phyloP scores from a whole-genome alignment of 2,888 invertebrate genomes.

The Drosophila rubida region DNA sequence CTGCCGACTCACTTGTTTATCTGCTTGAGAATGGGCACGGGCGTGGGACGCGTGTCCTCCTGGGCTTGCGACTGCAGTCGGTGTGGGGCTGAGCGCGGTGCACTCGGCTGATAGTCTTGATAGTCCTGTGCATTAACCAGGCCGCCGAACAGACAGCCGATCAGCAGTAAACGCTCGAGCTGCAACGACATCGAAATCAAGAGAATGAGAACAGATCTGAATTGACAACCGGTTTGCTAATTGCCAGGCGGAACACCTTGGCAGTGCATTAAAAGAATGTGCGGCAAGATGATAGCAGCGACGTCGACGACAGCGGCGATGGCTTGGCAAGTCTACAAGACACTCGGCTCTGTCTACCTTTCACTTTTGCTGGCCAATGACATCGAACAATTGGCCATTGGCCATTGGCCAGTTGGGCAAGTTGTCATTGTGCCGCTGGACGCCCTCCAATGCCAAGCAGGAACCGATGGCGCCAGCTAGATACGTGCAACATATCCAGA shows the following conservation, averaged over 20 bases:
- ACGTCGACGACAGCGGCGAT: constrained; percentile 11
- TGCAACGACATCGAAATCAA: constrained; percentile 47
- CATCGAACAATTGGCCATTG: constrained; percentile 50
- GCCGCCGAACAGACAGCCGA: constrained; percentile 68
- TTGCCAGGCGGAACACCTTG: constrained; percentile 65
- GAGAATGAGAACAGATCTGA: constrained; percentile 9
- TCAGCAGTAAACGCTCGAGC: constrained; percentile 74
- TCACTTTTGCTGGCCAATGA: constrained; percentile 81
- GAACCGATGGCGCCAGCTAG: constrained; percentile 62
- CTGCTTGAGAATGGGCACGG: constrained; percentile 93
- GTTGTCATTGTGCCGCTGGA: constrained; percentile 15
- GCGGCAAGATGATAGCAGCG: constrained; percentile 37
- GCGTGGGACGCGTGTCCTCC: constrained; percentile 85
- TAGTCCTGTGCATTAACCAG: constrained; percentile 82
- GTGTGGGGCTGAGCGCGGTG: constrained; percentile 80
- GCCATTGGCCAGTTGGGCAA: background rate
- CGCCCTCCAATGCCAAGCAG: constrained; percentile 80
- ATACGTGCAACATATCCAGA: constrained; percentile 30
- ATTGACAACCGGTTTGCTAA: constrained; percentile 68
- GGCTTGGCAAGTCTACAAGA: constrained; percentile 27
- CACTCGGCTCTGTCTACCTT: constrained; percentile 66
- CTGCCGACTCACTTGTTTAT: constrained; percentile 89
- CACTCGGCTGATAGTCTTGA: constrained; percentile 83
- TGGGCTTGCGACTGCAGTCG: constrained; percentile 77
- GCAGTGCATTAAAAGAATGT: constrained; percentile 54